Percentiles rank a stretch among this genome's conserved stretches.
phyloP scores from a whole-genome alignment of 2,888 invertebrate species.

The Tipula lateralis region DNA sequence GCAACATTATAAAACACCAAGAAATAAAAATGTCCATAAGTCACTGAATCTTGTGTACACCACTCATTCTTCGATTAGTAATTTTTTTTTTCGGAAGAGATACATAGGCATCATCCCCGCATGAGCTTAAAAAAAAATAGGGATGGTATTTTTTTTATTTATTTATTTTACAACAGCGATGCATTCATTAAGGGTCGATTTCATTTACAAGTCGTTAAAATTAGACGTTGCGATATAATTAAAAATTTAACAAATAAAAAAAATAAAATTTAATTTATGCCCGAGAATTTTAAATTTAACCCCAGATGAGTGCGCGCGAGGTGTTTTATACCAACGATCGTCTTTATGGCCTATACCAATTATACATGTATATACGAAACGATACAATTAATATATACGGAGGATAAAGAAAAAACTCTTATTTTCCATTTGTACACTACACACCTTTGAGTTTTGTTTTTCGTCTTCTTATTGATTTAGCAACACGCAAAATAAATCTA shows the following conservation, averaged over 20 bases:
- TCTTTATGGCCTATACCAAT: background rate
- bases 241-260: background rate
- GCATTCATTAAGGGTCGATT: background rate
- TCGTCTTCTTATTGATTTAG: background rate
- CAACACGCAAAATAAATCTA: constrained; percentile 30
- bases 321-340: background rate
- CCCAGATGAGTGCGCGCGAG: background rate
- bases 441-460: background rate
- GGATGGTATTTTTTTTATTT: background rate
- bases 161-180: background rate
- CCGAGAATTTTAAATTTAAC: background rate
- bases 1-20: background rate
- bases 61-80: constrained; percentile 19
- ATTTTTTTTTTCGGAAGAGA: too few relatives aligned
- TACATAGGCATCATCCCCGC: background rate
- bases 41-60: background rate
- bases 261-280: background rate
- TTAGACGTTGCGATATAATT: background rate
- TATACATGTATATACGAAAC: too few relatives aligned
- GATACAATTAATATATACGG: background rate
- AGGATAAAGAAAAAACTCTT: background rate
- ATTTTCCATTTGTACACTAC: background rate
- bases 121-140: background rate
- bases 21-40: background rate
- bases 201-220: constrained; percentile 5